Conservation (phyloP, 2,888 invertebrate species). For the Tethea ocularis region DNA sequence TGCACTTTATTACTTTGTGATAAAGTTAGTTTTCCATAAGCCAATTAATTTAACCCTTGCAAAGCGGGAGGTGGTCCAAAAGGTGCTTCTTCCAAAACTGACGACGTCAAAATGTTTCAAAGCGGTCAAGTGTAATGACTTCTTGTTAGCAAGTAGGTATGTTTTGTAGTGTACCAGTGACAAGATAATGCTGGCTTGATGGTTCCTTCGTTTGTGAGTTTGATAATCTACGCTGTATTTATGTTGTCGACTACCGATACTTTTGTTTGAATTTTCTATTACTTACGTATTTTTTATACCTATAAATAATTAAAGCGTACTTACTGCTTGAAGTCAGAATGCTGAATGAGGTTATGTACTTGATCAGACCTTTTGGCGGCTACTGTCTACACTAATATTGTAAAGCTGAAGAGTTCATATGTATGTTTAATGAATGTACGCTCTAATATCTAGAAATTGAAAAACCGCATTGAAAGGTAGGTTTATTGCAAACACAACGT, state of each 20-base stretch:
- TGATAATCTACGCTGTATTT: slow-evolving; percentile 15
- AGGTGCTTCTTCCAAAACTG: slow-evolving; percentile 61
- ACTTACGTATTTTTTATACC: background rate
- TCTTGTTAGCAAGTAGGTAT: slow-evolving; percentile 71
- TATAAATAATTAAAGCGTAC: background rate
- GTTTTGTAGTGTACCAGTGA: slow-evolving; percentile 59
- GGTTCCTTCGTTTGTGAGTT: background rate
- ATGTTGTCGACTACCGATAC: slow-evolving; percentile 24
- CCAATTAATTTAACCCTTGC: slow-evolving; percentile 40
- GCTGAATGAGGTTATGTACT: background rate
- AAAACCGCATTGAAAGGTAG: no score
- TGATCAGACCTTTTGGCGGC: no score
- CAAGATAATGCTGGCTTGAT: slow-evolving; percentile 58
- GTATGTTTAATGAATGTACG: no score
- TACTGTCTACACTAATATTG: no score
- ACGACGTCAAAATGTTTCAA: slow-evolving; percentile 73
- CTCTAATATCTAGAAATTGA: no score
- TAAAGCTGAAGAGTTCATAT: no score
- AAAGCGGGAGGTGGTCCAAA: slow-evolving; percentile 56
- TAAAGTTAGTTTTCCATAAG: slow-evolving; percentile 34
- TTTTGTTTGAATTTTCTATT: slow-evolving; percentile 5
- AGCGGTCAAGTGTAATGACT: slow-evolving; percentile 74
- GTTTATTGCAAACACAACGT: no score
- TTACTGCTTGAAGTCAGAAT: background rate
- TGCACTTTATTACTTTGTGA: slow-evolving; percentile 24